Base-by-base conservation (phyloP, 2,888 invertebrate genomes). In the Acanthococcus lagerstroemiae region DNA sequence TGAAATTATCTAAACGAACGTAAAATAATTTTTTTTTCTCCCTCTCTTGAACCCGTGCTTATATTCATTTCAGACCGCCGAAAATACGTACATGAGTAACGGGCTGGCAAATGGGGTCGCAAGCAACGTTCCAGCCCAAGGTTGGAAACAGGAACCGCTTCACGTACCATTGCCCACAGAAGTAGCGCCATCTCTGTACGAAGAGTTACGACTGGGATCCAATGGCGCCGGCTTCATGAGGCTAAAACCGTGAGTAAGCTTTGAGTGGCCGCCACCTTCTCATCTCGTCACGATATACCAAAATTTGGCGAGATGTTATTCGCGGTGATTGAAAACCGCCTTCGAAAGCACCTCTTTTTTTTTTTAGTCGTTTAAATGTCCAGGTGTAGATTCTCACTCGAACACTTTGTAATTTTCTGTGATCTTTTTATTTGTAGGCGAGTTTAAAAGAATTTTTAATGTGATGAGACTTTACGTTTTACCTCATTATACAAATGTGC, bases 161-260 rank as follows among this genome's bases (percentile, higher is more conserved):
- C 84, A 84, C 72, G 82, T 80, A 46, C 80, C 80, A 4, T 73
- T 77, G 60, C 74, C 78, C 2, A 70, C 77, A 25, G 88, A 87
- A 79, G 86, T 87, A 25, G 85, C 87, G 74, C 88, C 88, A 61
- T 84, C 88, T 69, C 78, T 88, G 69, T 89, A 88, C 76, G 88
- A 88, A 78, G 88, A 89, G 76, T 80, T 89, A 74, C 87, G 88
- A 79, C 81, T 89, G 72, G 84, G 85, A 69, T 86, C 86, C 75
- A 87, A 88, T 74, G 88, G 88, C 70, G 85, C 86, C 70, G 86
- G 88, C 72, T 88, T 88, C 80, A 88, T 88, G 79, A 81, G 88
- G 75, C 82, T 88, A 77, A 86, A 85, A 77, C 84, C 84, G 80
- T 84, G n/a, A n/a, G n/a, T n/a, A n/a, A n/a, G n/a, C n/a, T n/a